phyloP scores from a whole-genome alignment of 2,888 invertebrate genomes.

The Drosophila meridionalis region DNA sequence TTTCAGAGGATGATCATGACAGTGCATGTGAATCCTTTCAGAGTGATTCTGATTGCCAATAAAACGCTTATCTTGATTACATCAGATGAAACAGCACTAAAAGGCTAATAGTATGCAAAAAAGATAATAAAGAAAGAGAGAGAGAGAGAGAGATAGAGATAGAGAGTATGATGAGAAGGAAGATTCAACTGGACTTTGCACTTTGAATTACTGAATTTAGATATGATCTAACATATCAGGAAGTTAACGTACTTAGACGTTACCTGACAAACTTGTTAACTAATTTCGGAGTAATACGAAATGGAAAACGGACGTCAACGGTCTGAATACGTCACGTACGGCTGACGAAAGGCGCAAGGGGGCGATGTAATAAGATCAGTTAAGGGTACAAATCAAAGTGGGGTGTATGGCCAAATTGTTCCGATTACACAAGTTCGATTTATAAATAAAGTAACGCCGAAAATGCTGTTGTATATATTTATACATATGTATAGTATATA shows the following conservation, averaged over 20 bases:
- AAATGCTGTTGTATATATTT: neutral
- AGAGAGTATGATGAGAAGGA: too few species aligned
- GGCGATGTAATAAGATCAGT: constrained; percentile 19
- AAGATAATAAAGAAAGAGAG: neutral
- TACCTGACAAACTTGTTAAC: constrained; percentile 2
- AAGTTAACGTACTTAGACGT: constrained; percentile 11
- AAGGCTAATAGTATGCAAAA: too few species aligned
- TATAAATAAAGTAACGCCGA: constrained; percentile 28
- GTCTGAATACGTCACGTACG: constrained; percentile 28
- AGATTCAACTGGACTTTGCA: neutral
- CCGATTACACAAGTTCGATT: constrained; percentile 39
- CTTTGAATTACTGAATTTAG: neutral
- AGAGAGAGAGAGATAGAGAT: neutral
- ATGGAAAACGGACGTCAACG: constrained; percentile 27
- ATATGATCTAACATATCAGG: constrained; percentile 14
- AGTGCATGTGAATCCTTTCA: neutral
- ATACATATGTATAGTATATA: neutral
- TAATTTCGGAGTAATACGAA: constrained; percentile 20
- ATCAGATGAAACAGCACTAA: neutral
- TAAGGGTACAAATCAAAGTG: constrained; percentile 46
- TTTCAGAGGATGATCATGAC: neutral
- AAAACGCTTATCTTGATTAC: neutral
- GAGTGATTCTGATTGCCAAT: neutral
- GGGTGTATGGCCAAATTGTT: constrained; percentile 21
- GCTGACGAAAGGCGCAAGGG: neutral